Percentiles rank a stretch among this genome's conserved stretches.
phyloP scores from a whole-genome alignment of 2,797 vertebrate genomes.

The Sebastolobus altivelis region DNA sequence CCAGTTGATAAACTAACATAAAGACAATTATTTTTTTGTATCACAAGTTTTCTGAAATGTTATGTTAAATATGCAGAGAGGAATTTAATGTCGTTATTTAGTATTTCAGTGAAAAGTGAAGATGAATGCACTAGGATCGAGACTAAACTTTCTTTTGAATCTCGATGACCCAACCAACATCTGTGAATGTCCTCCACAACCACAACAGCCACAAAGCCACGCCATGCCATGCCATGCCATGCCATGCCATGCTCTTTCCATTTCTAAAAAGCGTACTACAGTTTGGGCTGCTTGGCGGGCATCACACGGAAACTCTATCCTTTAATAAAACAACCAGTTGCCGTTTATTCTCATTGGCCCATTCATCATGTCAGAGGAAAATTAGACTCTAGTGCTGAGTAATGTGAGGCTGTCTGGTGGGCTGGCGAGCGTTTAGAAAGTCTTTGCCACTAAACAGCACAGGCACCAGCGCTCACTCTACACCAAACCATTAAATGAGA shows the following conservation, averaged over 20 bases:
- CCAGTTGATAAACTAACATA: neutral
- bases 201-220: neutral
- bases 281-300: neutral
- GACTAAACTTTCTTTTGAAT: neutral
- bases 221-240: neutral
- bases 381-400: constrained; percentile 26
- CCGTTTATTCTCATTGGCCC: constrained; percentile 28
- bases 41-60: too few species aligned
- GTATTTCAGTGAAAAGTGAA: neutral
- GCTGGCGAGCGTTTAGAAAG: constrained; percentile 4
- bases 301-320: constrained; percentile 48
- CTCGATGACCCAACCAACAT: neutral
- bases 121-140: too few species aligned
- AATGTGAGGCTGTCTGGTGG: constrained; percentile 48
- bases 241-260: constrained; percentile 34
- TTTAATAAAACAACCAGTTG: constrained; percentile 32
- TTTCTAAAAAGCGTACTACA: neutral
- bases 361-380: constrained; percentile 50
- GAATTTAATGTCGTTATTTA: neutral
- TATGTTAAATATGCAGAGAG: neutral
- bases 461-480: constrained; percentile 15
- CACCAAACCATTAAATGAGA: constrained; percentile 24
- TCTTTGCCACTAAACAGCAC: constrained; percentile 31
- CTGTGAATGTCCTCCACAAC: neutral
- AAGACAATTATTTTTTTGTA: too few species aligned